These are phyloP conservation scores for Rhadina sibilatrix DNA, from an alignment of 2,113 vertebrate genomes.

Conservation along the genomic window DNA sequence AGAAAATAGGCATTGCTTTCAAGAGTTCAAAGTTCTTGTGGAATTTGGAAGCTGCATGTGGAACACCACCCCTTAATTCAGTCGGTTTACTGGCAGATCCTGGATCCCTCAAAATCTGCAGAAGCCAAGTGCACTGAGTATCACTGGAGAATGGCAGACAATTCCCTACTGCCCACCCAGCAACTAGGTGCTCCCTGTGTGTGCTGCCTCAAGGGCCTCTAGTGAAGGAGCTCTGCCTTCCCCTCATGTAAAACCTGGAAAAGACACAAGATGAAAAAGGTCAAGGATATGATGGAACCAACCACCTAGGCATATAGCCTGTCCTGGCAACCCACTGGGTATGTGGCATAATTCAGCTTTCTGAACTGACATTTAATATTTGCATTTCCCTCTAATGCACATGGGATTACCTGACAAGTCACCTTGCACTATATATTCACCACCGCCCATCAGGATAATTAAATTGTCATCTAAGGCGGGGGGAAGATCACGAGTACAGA, in stretches of 20 bases:
- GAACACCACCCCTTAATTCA: neutral
- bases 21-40: neutral
- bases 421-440: neutral
- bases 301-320: neutral
- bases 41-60: neutral
- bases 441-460: conserved; percentile 5
- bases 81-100: neutral
- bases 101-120: neutral
- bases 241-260: neutral
- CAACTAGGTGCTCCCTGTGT: accelerated
- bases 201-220: neutral
- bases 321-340: neutral
- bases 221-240: neutral
- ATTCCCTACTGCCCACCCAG: neutral
- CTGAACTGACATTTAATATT: neutral
- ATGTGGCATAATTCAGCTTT: neutral
- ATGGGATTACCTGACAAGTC: neutral
- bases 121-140: neutral
- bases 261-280: neutral
- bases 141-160: neutral
- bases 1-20: neutral
- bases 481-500: neutral
- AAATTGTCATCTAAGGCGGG: neutral
- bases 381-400: neutral
- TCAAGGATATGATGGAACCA: neutral